Conservation (phyloP, 2,113 vertebrate genomes). For the Hystrix cristata region DNA sequence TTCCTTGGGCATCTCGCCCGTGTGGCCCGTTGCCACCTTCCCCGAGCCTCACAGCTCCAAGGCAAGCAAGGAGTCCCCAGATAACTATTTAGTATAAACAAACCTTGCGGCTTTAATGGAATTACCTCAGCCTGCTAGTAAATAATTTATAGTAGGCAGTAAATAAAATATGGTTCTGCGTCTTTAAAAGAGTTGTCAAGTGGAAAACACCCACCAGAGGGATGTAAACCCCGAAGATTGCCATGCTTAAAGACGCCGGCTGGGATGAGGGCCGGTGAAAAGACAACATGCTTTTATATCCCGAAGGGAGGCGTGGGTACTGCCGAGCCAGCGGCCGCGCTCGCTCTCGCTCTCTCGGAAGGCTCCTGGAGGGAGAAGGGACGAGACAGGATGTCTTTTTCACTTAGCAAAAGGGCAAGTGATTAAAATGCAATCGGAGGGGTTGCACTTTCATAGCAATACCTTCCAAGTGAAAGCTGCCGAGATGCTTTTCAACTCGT, state of each 20-base stretch:
- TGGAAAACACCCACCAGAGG: conserved; percentile 59
- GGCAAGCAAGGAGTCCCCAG: conserved; percentile 80
- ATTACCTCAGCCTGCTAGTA: conserved; percentile 87
- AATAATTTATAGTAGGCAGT: conserved; percentile 89
- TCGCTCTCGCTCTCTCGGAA: neutral
- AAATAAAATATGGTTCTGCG: conserved; percentile 89
- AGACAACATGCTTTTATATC: conserved; percentile 56
- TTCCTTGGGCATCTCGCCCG: neutral
- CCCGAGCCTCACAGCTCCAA: conserved; percentile 60
- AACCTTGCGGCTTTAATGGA: conserved; percentile 86
- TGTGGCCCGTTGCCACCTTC: neutral
- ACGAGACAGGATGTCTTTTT: neutral
- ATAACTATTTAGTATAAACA: conserved; percentile 86
- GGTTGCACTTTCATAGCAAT: neutral
- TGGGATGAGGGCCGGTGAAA: neutral
- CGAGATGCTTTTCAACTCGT: conserved; percentile 37
- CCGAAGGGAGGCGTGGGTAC: conserved; percentile 2
- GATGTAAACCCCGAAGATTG: conserved; percentile 74
- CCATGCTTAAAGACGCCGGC: conserved; percentile 61
- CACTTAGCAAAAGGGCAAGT: neutral
- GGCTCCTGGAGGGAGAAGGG: neutral
- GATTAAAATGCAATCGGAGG: conserved; percentile 45
- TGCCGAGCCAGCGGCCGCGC: neutral
- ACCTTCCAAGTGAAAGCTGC: conserved; percentile 40
- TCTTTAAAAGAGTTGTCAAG: conserved; percentile 83